These are phyloP conservation scores for Beroe forskalii DNA, from an alignment of 37 sponge, comb jelly and placozoan species.

Conservation along the genomic window DNA sequence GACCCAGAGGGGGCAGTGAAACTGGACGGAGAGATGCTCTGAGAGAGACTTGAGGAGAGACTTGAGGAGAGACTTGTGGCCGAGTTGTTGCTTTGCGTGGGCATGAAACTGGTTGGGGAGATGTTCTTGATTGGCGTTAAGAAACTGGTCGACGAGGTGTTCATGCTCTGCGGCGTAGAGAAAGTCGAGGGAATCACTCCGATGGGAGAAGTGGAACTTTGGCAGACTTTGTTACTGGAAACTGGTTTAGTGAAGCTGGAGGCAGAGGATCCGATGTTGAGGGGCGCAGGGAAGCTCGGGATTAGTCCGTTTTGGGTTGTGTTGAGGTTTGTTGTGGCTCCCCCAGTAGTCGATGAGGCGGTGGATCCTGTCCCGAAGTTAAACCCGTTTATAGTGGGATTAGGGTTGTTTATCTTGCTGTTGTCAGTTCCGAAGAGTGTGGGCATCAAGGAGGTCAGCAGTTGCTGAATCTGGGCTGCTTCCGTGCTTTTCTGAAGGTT, in stretches of 20 bases:
- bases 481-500: slow-evolving; percentile 13
- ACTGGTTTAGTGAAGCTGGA: background rate
- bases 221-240: no score
- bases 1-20: no score
- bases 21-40: no score
- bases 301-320: background rate
- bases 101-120: background rate
- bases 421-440: slow-evolving; percentile 1
- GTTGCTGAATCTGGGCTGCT: slow-evolving; percentile 11
- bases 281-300: background rate
- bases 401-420: background rate
- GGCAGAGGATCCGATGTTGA: background rate
- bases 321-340: background rate
- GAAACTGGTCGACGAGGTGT: background rate
- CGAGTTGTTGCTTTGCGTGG: no score
- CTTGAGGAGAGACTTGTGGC: no score
- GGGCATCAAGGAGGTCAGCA: slow-evolving; percentile 27
- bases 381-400: no score
- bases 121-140: background rate
- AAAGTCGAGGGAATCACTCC: no score
- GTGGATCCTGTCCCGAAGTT: no score
- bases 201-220: background rate
- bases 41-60: no score
- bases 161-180: no score
- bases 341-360: background rate